Percentiles rank a stretch among this genome's conserved stretches.
phyloP scores from a whole-genome alignment of 2,797 vertebrate genomes.

The Neosalanx taihuensis region DNA sequence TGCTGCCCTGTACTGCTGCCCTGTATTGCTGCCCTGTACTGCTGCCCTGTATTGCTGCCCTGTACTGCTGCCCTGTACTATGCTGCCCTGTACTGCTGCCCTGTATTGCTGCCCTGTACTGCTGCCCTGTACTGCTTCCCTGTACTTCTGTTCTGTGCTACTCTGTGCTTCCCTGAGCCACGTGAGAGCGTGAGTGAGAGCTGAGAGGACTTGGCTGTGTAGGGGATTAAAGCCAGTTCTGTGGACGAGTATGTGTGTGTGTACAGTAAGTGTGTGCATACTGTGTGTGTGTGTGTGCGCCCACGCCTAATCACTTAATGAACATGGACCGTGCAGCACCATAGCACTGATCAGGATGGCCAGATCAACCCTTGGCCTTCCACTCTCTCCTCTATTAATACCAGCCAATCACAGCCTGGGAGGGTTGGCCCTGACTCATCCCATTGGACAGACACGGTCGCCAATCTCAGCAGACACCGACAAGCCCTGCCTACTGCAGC shows the following conservation, averaged over 20 bases:
- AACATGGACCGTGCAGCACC: slow-evolving; percentile 58
- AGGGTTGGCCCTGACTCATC: slow-evolving; percentile 31
- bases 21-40: too few relatives aligned
- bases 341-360: slow-evolving; percentile 57
- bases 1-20: too few relatives aligned
- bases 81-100: too few relatives aligned
- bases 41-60: too few relatives aligned
- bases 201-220: slow-evolving; percentile 53
- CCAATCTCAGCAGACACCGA: slow-evolving; percentile 32
- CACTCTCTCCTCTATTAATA: slow-evolving; percentile 67
- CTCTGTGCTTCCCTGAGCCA: slow-evolving; percentile 43
- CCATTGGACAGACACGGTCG: slow-evolving; percentile 5
- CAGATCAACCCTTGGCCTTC: slow-evolving; percentile 63
- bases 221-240: slow-evolving; percentile 62
- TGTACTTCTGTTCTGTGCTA: not conserved
- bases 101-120: too few relatives aligned
- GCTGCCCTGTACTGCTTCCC: too few relatives aligned
- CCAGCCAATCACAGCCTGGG: slow-evolving; percentile 51
- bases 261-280: slow-evolving; percentile 35
- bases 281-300: slow-evolving; percentile 28
- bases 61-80: too few relatives aligned
- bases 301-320: slow-evolving; percentile 78
- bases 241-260: slow-evolving; percentile 34
- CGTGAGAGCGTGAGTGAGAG: slow-evolving; percentile 58
- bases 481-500: slow-evolving; percentile 54